Base-by-base conservation (phyloP, 2,888 invertebrate species). In the Netelia fuscicornis region DNA sequence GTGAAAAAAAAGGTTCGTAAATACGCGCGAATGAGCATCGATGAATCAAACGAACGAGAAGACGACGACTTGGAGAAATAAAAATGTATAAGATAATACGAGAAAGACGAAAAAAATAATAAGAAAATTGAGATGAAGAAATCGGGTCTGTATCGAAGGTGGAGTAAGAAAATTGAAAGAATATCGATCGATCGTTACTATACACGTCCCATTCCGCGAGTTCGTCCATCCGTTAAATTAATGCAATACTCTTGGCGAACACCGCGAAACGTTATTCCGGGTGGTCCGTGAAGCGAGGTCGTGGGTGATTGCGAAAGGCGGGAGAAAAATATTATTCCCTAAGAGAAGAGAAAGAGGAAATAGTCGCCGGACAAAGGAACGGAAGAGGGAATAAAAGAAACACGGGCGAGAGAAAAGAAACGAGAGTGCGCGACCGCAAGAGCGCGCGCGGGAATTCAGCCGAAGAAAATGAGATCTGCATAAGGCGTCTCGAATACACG, bases 401-500 rank as follows among this genome's bases (percentile, higher is more conserved):
- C 37, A 37, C 6, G 37, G 37, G 6, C 37, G 37, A 62, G 58
- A 78, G 83, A 72, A 64, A 85, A 78, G 80, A 80, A 67, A 75
- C 64, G 58, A 62, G 52, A 79, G 71, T 54, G 60, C n/a, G 70
- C 80, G 83, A 87, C 76, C 85, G 83, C 81, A 81, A 82, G 83
- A 78, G 76, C 72, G 68, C 72, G 83, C 68, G 81, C 81, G 86
- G 79, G 84, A 81, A 84, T 71, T 75, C 78, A 85, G 87, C 71
- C 82, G 86, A 90, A 87, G 88, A 87, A 87, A 86, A 81, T 80
- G 52, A 65, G 86, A 90, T 90, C 87, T 83, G 88, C 88, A 86
- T 86, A 89, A 88, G 89, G 87, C 87, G 88, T 3, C 71, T 42
- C 52, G 42, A 70, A 67, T 58, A 58, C 62, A 13, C 37, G 54